phyloP scores from a whole-genome alignment of 2,113 vertebrate genomes.

The Istiophorus platypterus region DNA sequence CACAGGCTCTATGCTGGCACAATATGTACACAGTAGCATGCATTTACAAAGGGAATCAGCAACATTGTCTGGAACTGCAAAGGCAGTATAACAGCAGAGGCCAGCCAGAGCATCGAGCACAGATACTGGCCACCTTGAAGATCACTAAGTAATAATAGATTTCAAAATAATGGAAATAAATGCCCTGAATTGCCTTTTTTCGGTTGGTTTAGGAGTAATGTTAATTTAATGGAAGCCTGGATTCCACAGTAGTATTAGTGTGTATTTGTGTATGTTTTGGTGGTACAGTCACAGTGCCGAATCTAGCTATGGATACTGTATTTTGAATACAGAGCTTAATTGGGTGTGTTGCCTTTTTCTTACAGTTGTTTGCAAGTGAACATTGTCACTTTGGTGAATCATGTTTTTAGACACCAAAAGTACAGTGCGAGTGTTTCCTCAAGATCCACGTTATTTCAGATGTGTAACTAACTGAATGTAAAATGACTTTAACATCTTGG shows the following conservation, averaged over 20 bases:
- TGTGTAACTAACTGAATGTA: slow-evolving; percentile 81
- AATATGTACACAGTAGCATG: slow-evolving; percentile 11
- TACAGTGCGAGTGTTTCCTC: slow-evolving; percentile 63
- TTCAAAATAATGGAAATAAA: slow-evolving; percentile 18
- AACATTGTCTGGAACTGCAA: slow-evolving; percentile 14
- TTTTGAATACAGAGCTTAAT: slow-evolving; percentile 63
- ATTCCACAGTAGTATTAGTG: slow-evolving; percentile 49
- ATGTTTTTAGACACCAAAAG: slow-evolving; percentile 49
- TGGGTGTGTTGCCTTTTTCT: slow-evolving; percentile 62
- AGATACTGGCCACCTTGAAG: slow-evolving; percentile 15
- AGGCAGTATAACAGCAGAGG: slow-evolving; percentile 22
- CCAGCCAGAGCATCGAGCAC: slow-evolving; percentile 26
- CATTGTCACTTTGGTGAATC: slow-evolving; percentile 68
- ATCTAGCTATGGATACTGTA: slow-evolving; percentile 54
- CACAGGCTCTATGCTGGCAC: slow-evolving; percentile 19
- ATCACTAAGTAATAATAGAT: slow-evolving; percentile 4
- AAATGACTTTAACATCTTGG: slow-evolving; percentile 68
- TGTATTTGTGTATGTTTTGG: slow-evolving; percentile 64
- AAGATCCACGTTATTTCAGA: slow-evolving; percentile 64
- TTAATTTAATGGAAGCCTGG: slow-evolving; percentile 35
- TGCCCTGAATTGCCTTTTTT: slow-evolving; percentile 52
- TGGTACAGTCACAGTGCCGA: slow-evolving; percentile 52
- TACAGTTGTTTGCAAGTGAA: slow-evolving; percentile 49
- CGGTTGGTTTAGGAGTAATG: slow-evolving; percentile 39
- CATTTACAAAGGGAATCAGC: slow-evolving; percentile 60